phyloP scores from a whole-genome alignment of 2,888 invertebrate genomes.

The Strigamia transsilvanica region DNA sequence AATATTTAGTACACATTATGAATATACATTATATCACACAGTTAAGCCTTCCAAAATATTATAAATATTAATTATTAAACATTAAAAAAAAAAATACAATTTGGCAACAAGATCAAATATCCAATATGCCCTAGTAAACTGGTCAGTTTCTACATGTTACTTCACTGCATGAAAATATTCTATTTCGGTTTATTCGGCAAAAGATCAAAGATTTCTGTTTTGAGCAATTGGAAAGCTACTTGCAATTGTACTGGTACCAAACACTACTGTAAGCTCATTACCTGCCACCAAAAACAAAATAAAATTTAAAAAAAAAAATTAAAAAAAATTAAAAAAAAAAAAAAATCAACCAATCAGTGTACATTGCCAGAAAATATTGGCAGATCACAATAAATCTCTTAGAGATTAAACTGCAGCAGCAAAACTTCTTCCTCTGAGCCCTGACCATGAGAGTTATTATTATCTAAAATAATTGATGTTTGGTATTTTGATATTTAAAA shows the following conservation, averaged over 20 bases:
- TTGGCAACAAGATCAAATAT: background rate
- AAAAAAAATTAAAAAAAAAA: background rate
- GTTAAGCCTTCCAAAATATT: background rate
- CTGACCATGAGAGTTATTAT: slow-evolving; percentile 1
- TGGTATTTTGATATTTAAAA: background rate
- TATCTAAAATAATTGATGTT: slow-evolving; percentile 8
- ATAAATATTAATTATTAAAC: background rate
- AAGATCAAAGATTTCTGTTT: slow-evolving; percentile 6
- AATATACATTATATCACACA: slow-evolving; percentile 18
- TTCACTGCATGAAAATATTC: background rate
- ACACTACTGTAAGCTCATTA: background rate
- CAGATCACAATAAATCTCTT: slow-evolving; percentile 34
- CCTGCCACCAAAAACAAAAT: background rate
- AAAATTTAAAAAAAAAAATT: background rate
- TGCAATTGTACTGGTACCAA: background rate
- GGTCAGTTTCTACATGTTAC: background rate
- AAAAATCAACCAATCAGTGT: background rate
- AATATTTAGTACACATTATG: slow-evolving; percentile 37
- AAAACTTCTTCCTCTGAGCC: slow-evolving; percentile 24
- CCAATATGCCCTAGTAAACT: background rate
- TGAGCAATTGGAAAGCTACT: slow-evolving; percentile 24
- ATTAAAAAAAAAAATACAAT: background rate
- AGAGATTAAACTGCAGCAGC: slow-evolving; percentile 27
- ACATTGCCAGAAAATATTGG: slow-evolving; percentile 30
- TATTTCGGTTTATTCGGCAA: background rate